Evolutionary conservation across 2,797 vertebrate species (phyloP).

Genomic region (Eulemur rubriventer): DNA sequence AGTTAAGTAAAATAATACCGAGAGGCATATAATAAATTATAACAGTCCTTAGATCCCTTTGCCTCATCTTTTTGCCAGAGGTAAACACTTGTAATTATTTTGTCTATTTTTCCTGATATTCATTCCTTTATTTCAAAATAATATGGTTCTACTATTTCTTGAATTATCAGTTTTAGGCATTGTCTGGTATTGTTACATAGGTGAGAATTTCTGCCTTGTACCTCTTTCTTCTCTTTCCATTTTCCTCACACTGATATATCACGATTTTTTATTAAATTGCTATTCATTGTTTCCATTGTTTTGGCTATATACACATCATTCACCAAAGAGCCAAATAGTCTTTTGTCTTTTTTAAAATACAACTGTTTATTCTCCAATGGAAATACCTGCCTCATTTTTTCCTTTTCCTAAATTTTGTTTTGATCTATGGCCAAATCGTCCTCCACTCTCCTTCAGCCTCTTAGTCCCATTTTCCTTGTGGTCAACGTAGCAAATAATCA

Average conservation of each 20-base stretch:
- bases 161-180: neutral
- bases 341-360: neutral
- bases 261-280: neutral
- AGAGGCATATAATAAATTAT: neutral
- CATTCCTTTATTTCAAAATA: slow-evolving; percentile 4
- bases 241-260: neutral
- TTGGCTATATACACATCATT: neutral
- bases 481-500: neutral
- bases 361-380: neutral
- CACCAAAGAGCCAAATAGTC: neutral
- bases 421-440: neutral
- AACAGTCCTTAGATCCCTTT: neutral
- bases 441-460: neutral
- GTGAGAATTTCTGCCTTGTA: neutral
- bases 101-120: neutral
- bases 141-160: neutral
- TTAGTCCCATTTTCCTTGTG: neutral
- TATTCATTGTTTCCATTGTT: slow-evolving; percentile 19
- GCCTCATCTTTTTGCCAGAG: neutral
- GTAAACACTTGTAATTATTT: neutral
- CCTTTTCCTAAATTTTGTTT: slow-evolving; percentile 27
- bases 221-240: neutral
- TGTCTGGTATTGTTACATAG: neutral
- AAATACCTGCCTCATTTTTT: slow-evolving; percentile 50
- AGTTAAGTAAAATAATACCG: neutral